These are phyloP conservation scores for Temnothorax ravouxi DNA, from an alignment of 2,888 invertebrate species.

Conservation along the genomic window DNA sequence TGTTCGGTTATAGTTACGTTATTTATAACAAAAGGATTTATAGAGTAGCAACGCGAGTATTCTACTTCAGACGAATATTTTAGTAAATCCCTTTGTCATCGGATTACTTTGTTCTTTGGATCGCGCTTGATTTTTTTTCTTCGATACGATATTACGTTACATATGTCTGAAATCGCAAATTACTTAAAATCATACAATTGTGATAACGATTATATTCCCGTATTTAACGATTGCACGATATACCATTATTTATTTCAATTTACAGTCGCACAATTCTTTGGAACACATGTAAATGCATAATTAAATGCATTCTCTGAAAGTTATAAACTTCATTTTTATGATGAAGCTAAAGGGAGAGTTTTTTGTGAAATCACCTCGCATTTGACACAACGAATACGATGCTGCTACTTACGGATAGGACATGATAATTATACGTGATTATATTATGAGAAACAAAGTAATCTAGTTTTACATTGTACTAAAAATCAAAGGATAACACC, in stretches of 20 bases:
- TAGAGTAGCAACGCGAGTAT: constrained; percentile 54
- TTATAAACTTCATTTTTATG: neutral
- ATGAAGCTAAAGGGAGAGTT: neutral
- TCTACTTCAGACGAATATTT: constrained; percentile 64
- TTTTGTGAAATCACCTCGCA: neutral
- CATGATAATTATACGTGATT: constrained; percentile 10
- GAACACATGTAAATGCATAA: neutral
- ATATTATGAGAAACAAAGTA: constrained; percentile 41
- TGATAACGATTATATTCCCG: neutral
- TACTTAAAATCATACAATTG: neutral
- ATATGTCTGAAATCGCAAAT: neutral
- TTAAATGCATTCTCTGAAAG: neutral
- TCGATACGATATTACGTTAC: neutral
- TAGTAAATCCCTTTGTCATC: constrained; percentile 61
- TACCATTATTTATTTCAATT: neutral
- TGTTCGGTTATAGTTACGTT: constrained; percentile 59
- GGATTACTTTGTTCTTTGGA: constrained; percentile 43
- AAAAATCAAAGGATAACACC: constrained; percentile 79
- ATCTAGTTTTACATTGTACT: constrained; percentile 60
- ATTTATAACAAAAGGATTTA: constrained; percentile 50
- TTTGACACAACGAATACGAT: constrained; percentile 5
- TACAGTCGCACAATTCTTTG: neutral
- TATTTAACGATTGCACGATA: neutral
- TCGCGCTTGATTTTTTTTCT: neutral
- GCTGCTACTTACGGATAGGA: neutral